phyloP scores from a whole-genome alignment of 37 sponge, comb jelly and placozoan species.

The Mnemiopsis leidyi region DNA sequence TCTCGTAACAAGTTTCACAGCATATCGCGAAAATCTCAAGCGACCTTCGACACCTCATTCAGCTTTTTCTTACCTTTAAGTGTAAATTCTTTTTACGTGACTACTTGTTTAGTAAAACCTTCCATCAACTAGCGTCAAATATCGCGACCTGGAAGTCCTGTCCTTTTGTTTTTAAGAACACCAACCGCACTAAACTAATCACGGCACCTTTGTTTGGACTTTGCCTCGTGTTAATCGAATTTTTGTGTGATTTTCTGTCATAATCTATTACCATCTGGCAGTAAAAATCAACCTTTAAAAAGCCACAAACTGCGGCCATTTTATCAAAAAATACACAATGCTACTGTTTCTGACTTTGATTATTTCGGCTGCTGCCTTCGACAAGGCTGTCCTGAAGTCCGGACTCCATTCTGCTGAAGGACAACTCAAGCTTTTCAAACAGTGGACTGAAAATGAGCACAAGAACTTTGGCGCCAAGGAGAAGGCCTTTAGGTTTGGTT shows the following conservation, averaged over 20 bases:
- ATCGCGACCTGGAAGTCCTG: neutral
- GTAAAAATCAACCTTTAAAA: neutral
- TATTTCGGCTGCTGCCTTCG: slow-evolving; percentile 25
- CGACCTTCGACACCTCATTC: no score
- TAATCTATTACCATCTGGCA: neutral
- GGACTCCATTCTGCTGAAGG: neutral
- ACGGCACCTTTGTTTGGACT: neutral
- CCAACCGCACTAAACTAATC: neutral
- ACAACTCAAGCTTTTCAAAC: neutral
- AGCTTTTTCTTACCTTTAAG: no score
- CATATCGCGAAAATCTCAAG: no score
- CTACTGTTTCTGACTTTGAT: neutral
- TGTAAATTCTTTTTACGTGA: no score
- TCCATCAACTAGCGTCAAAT: neutral
- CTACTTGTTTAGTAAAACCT: no score
- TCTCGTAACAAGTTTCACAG: no score
- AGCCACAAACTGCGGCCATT: no score
- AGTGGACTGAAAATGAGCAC: neutral
- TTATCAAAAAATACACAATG: slow-evolving; percentile 1
- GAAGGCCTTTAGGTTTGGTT: neutral
- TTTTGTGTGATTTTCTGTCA: neutral
- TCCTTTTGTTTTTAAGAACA: neutral
- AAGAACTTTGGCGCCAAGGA: neutral
- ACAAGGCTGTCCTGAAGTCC: slow-evolving; percentile 10
- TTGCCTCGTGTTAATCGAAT: neutral